Percentiles rank a stretch among this genome's conserved stretches.
These are phyloP conservation scores for Xyrichtys novacula DNA, from an alignment of 2,797 vertebrate species.

Conservation along the genomic window DNA sequence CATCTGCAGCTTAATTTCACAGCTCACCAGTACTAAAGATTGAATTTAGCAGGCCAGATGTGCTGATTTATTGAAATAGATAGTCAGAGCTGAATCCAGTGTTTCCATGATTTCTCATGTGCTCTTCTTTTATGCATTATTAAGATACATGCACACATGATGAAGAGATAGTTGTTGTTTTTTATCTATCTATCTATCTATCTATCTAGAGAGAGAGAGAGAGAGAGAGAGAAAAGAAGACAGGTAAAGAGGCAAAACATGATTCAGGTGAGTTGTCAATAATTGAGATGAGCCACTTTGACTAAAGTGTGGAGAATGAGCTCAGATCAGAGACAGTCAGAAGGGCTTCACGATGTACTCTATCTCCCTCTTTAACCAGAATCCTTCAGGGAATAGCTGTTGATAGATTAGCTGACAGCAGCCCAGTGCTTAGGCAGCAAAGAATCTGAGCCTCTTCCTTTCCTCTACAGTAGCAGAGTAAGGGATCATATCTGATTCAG, in stretches of 20 bases:
- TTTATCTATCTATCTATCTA: too few species aligned
- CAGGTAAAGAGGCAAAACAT: too few species aligned
- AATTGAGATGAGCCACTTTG: constrained; percentile 49
- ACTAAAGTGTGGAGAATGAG: constrained; percentile 35
- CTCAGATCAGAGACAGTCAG: constrained; percentile 35
- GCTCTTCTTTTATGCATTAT: constrained; percentile 13
- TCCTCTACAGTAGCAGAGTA: constrained; percentile 8
- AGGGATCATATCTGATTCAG: constrained; percentile 15
- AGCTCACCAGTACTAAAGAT: constrained; percentile 76
- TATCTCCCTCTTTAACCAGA: constrained; percentile 26
- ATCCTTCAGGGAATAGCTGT: constrained; percentile 34
- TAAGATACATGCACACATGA: neutral
- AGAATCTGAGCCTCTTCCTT: constrained; percentile 43
- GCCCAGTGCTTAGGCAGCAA: constrained; percentile 35
- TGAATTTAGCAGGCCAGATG: constrained; percentile 64
- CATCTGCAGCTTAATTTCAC: constrained; percentile 76
- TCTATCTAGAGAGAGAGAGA: too few species aligned
- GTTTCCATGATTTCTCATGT: constrained; percentile 21
- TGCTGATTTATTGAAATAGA: constrained; percentile 66
- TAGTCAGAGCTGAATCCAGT: constrained; percentile 16
- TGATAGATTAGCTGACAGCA: constrained; percentile 65
- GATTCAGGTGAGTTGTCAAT: constrained; percentile 56
- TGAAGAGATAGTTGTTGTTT: too few species aligned
- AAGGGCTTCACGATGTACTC: constrained; percentile 12
- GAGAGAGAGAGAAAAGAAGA: neutral